A percentile compares a stretch with the other conserved stretches of the same genome.
phyloP scores from a whole-genome alignment of 2,113 vertebrate species.

The Phyllostomus hastatus region DNA sequence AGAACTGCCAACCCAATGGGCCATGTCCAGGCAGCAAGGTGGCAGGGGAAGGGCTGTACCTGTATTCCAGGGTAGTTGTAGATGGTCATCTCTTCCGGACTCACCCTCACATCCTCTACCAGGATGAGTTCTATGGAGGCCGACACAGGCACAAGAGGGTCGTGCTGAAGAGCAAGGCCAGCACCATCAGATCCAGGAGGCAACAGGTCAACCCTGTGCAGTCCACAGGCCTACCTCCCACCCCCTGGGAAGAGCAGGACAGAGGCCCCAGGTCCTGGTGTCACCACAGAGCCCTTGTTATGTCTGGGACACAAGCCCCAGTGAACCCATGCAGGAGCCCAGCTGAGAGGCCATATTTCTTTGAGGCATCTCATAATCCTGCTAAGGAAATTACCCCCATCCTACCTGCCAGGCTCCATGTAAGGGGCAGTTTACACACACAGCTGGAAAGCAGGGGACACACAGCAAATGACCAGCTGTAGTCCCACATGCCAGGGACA shows the following conservation, averaged over 20 bases:
- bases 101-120: slow-evolving; percentile 92
- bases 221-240: rapidly evolving
- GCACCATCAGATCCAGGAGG: neutral
- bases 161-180: slow-evolving; percentile 77
- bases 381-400: rapidly evolving
- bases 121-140: slow-evolving; percentile 92
- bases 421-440: rapidly evolving
- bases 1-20: rapidly evolving
- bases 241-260: rapidly evolving
- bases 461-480: neutral
- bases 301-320: neutral
- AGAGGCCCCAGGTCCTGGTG: neutral
- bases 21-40: rapidly evolving
- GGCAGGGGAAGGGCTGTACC: slow-evolving; percentile 76
- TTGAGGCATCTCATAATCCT: neutral
- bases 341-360: neutral
- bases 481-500: rapidly evolving
- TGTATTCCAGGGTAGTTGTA: slow-evolving; percentile 92
- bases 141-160: slow-evolving; percentile 84
- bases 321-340: neutral
- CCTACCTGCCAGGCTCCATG: rapidly evolving
- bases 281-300: rapidly evolving
- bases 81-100: slow-evolving; percentile 85
- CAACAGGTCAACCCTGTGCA: neutral
- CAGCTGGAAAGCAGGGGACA: neutral